Percentiles rank a stretch among this genome's conserved stretches.
These are phyloP conservation scores for Sarcoramphus papa DNA, from an alignment of 2,797 vertebrate species.

Conservation along the genomic window DNA sequence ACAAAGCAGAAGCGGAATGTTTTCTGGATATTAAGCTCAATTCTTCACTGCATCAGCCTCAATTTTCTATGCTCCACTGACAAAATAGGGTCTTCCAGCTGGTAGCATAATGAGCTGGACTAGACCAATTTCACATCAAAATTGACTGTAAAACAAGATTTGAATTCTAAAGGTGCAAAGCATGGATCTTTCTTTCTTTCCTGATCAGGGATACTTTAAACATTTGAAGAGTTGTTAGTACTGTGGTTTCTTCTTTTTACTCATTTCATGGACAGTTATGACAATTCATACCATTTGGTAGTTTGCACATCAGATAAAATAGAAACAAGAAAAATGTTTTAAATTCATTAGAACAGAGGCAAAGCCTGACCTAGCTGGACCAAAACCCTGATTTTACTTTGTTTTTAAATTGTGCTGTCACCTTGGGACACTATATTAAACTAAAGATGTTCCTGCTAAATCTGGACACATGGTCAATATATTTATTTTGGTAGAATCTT, in stretches of 20 bases:
- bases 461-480: not conserved
- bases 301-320: not conserved
- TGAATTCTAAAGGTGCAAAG: not conserved
- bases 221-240: not conserved
- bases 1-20: not conserved
- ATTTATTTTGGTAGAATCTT: not conserved
- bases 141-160: not conserved
- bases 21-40: constrained; percentile 11
- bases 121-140: not conserved
- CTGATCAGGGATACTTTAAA: not conserved
- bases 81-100: not conserved
- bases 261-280: not conserved
- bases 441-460: not conserved
- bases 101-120: not conserved
- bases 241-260: not conserved
- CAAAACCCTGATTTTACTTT: not conserved
- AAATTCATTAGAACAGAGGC: not conserved
- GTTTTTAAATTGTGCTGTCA: not conserved
- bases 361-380: not conserved
- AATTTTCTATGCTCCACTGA: not conserved
- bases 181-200: no score
- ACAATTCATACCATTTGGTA: not conserved
- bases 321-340: not conserved
- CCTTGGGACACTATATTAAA: not conserved
- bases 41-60: not conserved